Conservation (phyloP, 1,140 invertebrate species). For the Nephotettix cincticeps region DNA sequence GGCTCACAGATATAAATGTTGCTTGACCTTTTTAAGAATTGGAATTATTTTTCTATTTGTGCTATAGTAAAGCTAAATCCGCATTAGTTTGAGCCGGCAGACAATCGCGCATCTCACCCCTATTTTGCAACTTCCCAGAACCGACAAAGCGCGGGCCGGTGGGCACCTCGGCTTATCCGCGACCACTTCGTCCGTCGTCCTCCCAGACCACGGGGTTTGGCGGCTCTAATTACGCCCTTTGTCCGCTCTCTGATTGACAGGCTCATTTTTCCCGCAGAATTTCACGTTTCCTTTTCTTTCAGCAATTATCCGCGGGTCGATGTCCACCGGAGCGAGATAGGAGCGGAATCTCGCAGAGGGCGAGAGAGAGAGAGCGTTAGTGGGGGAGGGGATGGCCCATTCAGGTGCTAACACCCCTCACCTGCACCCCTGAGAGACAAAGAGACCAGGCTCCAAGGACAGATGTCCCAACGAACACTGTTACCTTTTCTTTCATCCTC, state of each 20-base stretch:
- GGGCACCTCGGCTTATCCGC: too few relatives aligned
- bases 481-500: not conserved
- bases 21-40: too few relatives aligned
- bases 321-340: not conserved
- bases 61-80: too few relatives aligned
- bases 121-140: too few relatives aligned
- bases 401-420: slow-evolving; percentile 4
- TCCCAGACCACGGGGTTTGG: not conserved
- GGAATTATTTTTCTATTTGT: too few relatives aligned
- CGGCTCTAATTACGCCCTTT: not conserved
- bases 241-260: not conserved
- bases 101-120: too few relatives aligned
- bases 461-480: slow-evolving; percentile 9
- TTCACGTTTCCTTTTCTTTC: slow-evolving; percentile 4
- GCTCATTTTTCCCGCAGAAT: not conserved
- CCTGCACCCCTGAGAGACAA: not conserved
- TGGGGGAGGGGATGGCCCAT: not conserved
- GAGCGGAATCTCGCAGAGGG: not conserved
- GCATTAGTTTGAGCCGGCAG: too few relatives aligned
- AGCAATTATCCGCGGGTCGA: slow-evolving; percentile 5
- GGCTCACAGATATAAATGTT: too few relatives aligned
- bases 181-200: too few relatives aligned
- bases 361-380: not conserved
- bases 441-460: not conserved
- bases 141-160: too few relatives aligned